phyloP scores from a whole-genome alignment of 2,797 vertebrate genomes.

The Schizopygopsis malacanthus region DNA sequence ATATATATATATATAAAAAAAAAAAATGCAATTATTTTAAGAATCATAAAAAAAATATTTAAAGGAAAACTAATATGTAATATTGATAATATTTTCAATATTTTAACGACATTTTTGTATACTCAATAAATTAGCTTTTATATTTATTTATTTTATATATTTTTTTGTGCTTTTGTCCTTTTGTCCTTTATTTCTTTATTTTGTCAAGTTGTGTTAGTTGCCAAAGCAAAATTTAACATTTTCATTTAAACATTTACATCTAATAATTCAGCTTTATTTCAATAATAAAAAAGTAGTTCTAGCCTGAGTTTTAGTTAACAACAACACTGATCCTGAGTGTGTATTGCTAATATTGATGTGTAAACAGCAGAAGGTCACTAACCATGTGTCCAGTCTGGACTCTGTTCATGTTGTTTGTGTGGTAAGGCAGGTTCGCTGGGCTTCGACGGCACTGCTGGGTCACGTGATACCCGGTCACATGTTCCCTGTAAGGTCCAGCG shows the following conservation, averaged over 20 bases:
- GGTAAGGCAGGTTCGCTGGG: slow-evolving; percentile 75
- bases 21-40: background rate
- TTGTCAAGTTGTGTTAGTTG: too few species aligned
- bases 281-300: background rate
- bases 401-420: slow-evolving; percentile 63
- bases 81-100: background rate
- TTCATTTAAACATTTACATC: background rate
- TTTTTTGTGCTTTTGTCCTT: background rate
- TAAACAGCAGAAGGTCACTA: slow-evolving; percentile 58
- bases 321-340: background rate
- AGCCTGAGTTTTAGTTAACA: background rate
- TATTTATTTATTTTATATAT: background rate
- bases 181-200: background rate
- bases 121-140: background rate
- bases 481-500: slow-evolving; percentile 79
- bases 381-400: slow-evolving; percentile 81
- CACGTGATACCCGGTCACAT: slow-evolving; percentile 73
- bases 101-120: background rate
- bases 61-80: background rate
- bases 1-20: background rate
- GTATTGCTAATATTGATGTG: background rate
- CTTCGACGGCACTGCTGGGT: slow-evolving; percentile 71
- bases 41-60: background rate
- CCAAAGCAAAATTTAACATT: too few species aligned
- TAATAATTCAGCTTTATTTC: background rate